phyloP scores from a whole-genome alignment of 1,140 invertebrate genomes.

The Cecropterus lyciades region DNA sequence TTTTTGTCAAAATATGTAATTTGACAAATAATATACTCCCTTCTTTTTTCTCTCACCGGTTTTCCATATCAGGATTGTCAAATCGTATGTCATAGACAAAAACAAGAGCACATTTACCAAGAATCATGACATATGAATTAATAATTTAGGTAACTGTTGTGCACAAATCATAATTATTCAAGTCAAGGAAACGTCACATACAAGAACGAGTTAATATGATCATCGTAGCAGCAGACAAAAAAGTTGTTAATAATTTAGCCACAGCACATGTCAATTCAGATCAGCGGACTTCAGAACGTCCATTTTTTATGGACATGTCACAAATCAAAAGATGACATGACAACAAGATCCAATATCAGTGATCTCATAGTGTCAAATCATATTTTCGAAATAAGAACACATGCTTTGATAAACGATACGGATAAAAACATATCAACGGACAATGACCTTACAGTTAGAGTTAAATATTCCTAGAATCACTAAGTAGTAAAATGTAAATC shows the following conservation, averaged over 20 bases:
- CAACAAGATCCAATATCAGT: slow-evolving; percentile 6
- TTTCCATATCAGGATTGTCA: no score
- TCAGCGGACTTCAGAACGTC: slow-evolving; percentile 1
- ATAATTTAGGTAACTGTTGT: no score
- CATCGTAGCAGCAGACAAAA: background rate
- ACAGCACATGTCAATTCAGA: slow-evolving; percentile 6
- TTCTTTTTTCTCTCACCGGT: no score
- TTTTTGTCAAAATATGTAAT: no score
- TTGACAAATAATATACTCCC: no score
- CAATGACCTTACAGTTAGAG: background rate
- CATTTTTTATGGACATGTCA: slow-evolving; percentile 13
- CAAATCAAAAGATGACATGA: slow-evolving; percentile 8
- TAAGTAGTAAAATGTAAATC: no score
- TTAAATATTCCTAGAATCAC: background rate
- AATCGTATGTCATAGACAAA: no score
- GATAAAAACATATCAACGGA: background rate
- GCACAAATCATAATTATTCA: background rate
- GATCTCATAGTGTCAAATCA: slow-evolving; percentile 20
- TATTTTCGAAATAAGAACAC: slow-evolving; percentile 6
- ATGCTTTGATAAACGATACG: slow-evolving; percentile 9
- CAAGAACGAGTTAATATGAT: background rate
- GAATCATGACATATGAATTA: no score
- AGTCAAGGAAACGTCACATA: background rate
- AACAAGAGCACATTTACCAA: no score
- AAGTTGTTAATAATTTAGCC: slow-evolving; percentile 4